phyloP scores from a whole-genome alignment of 2,888 invertebrate species.

The Rhimphoctona megacephalus region DNA sequence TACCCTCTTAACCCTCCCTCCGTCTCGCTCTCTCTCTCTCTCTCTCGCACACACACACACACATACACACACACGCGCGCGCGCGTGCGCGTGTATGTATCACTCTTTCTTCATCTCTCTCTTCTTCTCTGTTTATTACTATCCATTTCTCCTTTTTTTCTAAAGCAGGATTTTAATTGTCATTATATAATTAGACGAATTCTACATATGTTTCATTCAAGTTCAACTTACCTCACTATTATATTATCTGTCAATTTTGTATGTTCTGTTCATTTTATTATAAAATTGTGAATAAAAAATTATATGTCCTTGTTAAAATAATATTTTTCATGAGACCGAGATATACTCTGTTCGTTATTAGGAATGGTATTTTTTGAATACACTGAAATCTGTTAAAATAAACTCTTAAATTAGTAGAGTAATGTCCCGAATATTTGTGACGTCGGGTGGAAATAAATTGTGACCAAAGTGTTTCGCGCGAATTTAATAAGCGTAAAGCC shows the following conservation, averaged over 20 bases:
- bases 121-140: too few relatives aligned
- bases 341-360: neutral
- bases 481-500: conserved; percentile 14
- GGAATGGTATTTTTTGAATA: neutral
- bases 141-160: neutral
- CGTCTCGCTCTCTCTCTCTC: neutral
- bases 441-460: neutral
- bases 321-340: neutral
- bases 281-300: neutral
- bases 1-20: conserved; percentile 38
- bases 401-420: neutral
- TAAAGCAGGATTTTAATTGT: neutral
- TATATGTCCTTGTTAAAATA: neutral
- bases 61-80: neutral
- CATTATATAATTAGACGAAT: neutral
- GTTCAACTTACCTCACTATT: neutral
- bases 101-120: conserved; percentile 10
- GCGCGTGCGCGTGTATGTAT: too few relatives aligned
- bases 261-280: neutral
- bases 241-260: neutral
- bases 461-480: neutral
- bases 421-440: neutral
- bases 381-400: neutral
- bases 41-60: neutral
- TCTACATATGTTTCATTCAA: neutral